These are phyloP conservation scores for Pao palembangensis DNA, from an alignment of 2,113 vertebrate species.

Conservation along the genomic window DNA sequence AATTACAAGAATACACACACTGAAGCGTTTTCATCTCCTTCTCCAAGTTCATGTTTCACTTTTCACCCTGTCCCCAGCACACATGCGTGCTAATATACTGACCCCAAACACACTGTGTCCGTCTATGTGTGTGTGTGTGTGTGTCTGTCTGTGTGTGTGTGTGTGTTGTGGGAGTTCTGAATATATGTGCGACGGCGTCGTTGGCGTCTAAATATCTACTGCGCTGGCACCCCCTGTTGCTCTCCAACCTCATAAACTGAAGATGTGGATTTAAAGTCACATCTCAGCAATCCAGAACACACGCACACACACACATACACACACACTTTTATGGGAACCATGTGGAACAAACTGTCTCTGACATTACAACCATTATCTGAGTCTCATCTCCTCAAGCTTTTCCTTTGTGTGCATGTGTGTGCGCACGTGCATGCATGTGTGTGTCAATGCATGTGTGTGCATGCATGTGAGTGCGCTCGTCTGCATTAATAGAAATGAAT, in stretches of 20 bases:
- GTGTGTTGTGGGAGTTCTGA: conserved; percentile 34
- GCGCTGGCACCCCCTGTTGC: conserved; percentile 6
- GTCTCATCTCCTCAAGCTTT: conserved; percentile 62
- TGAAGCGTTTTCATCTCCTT: too few species aligned
- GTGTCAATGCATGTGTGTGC: conserved; percentile 14
- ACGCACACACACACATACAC: background rate
- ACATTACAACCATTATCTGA: conserved; percentile 69
- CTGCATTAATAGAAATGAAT: conserved; percentile 37
- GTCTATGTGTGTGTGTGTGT: conserved; percentile 16
- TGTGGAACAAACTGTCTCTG: conserved; percentile 83
- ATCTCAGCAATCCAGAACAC: conserved; percentile 50
- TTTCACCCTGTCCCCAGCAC: background rate
- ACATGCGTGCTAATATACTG: conserved; percentile 28
- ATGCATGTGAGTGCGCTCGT: conserved; percentile 41
- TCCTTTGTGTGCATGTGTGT: conserved; percentile 37
- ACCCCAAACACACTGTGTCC: conserved; percentile 81
- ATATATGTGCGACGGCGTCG: conserved; percentile 1
- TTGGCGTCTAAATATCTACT: conserved; percentile 51
- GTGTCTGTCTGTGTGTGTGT: background rate
- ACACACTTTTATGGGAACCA: conserved; percentile 82
- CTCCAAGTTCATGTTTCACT: too few species aligned
- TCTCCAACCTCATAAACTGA: conserved; percentile 26
- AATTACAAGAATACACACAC: too few species aligned
- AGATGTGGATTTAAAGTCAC: conserved; percentile 71
- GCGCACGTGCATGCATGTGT: conserved; percentile 16